Base-by-base conservation (phyloP, 2,888 invertebrate species). In the Notocelia uddmanniana region DNA sequence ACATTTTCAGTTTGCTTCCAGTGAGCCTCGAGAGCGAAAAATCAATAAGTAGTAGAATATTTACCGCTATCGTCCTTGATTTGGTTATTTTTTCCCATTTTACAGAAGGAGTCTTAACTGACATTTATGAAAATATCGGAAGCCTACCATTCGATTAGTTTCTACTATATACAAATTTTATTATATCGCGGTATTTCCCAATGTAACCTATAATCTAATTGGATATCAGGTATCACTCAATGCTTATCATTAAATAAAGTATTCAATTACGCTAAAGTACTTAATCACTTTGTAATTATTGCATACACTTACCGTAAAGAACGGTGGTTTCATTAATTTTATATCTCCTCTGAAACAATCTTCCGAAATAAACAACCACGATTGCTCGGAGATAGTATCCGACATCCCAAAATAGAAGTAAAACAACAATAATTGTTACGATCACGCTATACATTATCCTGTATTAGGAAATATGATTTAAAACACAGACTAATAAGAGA, bases 271-370 rank as follows among this genome's bases (percentile, higher is more conserved):
- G 37, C 37, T 13, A 37, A 37, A 37, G 13, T 48, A 8, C 8
- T 8, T 11, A 3, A 48, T 48, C n/a, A 11, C 19, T 52, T 18
- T 60, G 11, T 48, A 15, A 62, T 18, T 18, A 31, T 50, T 31
- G 19, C 18, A 50, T 26, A 6, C 18, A 52, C 67, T 31, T 60
- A 67, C 71, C 71, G 54, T 72, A 72, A 8, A 66, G 34, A 31
- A 48, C 54, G 45, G 71, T 72, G 34, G 71, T 67, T 45, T 72
- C 71, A 19, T 67, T 66, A 26, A 67, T 55, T 19, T 72, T 72
- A n/a, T n/a, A 66, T 48, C 34, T 60, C 45, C 55, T 72, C 31
- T 72, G 71, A 67, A 72, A 72, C 15, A 59, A 26, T 60, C 67
- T 60, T 6, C 67, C 67, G 26, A 60, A 59, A 13, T 48, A 60